Conservation (phyloP, 1,140 invertebrate species). For the Bombyx mori region DNA sequence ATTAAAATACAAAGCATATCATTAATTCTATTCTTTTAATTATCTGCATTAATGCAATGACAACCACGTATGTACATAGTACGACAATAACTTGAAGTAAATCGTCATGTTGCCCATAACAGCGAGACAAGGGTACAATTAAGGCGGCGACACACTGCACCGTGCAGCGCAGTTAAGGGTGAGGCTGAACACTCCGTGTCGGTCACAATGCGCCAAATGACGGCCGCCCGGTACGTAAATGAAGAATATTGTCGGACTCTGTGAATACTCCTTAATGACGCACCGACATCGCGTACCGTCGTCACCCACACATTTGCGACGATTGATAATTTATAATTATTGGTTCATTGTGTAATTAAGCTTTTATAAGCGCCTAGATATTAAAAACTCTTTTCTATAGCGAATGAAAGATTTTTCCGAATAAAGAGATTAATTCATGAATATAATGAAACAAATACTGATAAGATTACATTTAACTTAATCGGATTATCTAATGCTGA, state of each 20-base stretch:
- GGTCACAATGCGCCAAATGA: slow-evolving; percentile 62
- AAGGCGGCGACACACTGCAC: slow-evolving; percentile 49
- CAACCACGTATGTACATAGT: too few relatives aligned
- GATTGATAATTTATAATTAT: slow-evolving; percentile 39
- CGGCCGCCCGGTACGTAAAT: slow-evolving; percentile 58
- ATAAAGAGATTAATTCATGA: too few relatives aligned
- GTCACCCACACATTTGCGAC: slow-evolving; percentile 48
- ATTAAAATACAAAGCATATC: too few relatives aligned
- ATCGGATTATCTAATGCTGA: too few relatives aligned
- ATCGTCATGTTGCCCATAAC: slow-evolving; percentile 6
- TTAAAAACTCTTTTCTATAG: too few relatives aligned
- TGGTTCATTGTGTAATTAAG: slow-evolving; percentile 20
- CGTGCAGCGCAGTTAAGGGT: slow-evolving; percentile 37
- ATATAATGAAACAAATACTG: too few relatives aligned
- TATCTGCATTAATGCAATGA: too few relatives aligned
- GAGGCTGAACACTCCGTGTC: slow-evolving; percentile 19
- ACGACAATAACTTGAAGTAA: too few relatives aligned
- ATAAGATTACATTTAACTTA: too few relatives aligned
- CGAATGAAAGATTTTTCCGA: too few relatives aligned
- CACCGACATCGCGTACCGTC: slow-evolving; percentile 24
- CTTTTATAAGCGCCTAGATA: too few relatives aligned
- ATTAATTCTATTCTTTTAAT: too few relatives aligned
- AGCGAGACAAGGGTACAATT: slow-evolving; percentile 63
- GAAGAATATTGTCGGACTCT: slow-evolving; percentile 67
- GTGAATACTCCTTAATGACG: slow-evolving; percentile 65